Evolutionary conservation across 2,888 invertebrate species (phyloP).

Genomic region (Pyrochroa serraticornis): DNA sequence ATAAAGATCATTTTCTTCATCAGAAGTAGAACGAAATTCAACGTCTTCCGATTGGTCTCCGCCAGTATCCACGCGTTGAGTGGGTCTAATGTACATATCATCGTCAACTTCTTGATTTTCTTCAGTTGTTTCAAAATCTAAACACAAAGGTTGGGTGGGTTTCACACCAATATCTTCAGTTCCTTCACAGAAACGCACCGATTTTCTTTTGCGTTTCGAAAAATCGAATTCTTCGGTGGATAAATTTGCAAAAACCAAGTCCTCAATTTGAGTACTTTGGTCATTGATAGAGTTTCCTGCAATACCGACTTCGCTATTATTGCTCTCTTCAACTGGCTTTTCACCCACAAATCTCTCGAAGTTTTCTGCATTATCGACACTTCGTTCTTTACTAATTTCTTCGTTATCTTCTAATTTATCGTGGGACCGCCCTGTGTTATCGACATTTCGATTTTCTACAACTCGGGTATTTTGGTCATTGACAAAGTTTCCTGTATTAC

Average conservation of each 20-base stretch:
- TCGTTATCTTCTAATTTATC: conserved; percentile 7
- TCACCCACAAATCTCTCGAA: no score
- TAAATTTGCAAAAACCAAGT: no score
- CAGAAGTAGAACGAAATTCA: no score
- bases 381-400: conserved; percentile 9
- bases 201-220: no score
- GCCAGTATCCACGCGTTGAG: conserved; percentile 23
- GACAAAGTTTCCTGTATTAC: neutral
- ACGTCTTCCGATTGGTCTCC: neutral
- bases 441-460: neutral
- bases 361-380: neutral
- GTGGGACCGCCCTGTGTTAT: no score
- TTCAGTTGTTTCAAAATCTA: neutral
- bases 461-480: neutral
- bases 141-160: no score
- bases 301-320: neutral
- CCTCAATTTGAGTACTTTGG: neutral
- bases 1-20: conserved; percentile 29
- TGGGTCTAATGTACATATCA: conserved; percentile 27
- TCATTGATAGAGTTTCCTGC: neutral
- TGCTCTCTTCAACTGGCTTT: neutral
- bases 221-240: no score
- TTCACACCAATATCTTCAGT: no score
- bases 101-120: conserved; percentile 11
- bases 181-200: no score